Percentiles rank a stretch among this genome's conserved stretches.
phyloP scores from a whole-genome alignment of 2,113 vertebrate genomes.

The Alligator sinensis region DNA sequence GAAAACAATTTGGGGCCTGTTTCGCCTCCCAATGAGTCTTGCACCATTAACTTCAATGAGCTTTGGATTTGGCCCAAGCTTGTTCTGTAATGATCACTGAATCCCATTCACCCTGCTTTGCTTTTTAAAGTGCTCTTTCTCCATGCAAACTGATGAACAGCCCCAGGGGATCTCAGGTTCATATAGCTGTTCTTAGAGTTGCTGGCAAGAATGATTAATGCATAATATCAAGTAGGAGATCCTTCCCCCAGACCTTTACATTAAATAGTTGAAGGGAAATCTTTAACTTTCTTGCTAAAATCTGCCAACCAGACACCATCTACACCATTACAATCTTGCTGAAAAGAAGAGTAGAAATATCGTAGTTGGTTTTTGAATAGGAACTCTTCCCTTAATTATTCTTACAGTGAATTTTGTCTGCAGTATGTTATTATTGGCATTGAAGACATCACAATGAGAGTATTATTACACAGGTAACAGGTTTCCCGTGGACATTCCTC shows the following conservation, averaged over 20 bases:
- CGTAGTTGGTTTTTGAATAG: conserved; percentile 22
- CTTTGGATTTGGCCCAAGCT: rapidly evolving
- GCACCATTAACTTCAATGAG: background rate
- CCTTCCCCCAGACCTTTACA: background rate
- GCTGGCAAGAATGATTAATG: background rate
- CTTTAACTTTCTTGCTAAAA: background rate
- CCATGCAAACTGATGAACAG: background rate
- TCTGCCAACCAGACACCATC: background rate
- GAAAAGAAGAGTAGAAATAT: background rate
- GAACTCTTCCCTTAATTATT: conserved; percentile 36
- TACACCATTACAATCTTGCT: background rate
- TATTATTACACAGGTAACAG: conserved; percentile 68
- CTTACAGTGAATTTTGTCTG: background rate
- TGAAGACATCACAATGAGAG: conserved; percentile 63
- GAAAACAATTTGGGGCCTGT: background rate
- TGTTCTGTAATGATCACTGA: background rate
- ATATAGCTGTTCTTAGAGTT: rapidly evolving
- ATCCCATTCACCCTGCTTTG: background rate
- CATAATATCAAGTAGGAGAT: background rate
- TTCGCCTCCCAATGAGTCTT: background rate
- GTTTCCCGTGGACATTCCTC: conserved; percentile 69
- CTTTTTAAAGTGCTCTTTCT: background rate
- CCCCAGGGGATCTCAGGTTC: background rate
- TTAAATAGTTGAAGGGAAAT: conserved; percentile 5
- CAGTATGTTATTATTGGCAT: conserved; percentile 59